Conservation (phyloP, 2,888 invertebrate genomes). For the Diarsia rubi region DNA sequence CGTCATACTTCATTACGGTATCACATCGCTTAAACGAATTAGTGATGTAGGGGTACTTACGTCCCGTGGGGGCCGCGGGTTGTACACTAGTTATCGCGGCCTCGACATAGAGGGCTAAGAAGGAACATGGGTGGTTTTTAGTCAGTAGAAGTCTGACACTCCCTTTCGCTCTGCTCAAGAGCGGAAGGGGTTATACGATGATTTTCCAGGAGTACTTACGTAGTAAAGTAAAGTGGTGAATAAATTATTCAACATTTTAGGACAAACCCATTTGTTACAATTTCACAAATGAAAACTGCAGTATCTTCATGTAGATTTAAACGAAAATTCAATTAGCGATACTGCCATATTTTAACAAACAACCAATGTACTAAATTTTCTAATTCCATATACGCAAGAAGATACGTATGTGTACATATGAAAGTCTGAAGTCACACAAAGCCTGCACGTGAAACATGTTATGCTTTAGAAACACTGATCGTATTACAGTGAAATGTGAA, state of each 20-base stretch:
- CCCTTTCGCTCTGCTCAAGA: no score
- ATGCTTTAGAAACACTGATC: slow-evolving; percentile 26
- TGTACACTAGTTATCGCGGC: no score
- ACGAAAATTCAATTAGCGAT: slow-evolving; percentile 11
- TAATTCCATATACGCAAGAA: not conserved
- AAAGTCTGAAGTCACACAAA: slow-evolving; percentile 25
- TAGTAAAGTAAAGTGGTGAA: not conserved
- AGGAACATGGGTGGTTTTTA: no score
- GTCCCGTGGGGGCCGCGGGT: no score
- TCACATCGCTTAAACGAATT: not conserved
- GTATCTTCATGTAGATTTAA: not conserved
- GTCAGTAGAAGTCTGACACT: no score
- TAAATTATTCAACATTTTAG: not conserved
- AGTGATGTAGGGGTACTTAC: not conserved
- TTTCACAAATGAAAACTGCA: not conserved
- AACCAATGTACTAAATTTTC: not conserved
- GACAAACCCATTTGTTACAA: not conserved
- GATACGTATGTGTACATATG: slow-evolving; percentile 21
- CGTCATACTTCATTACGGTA: not conserved
- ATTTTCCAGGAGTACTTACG: no score
- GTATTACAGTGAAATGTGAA: slow-evolving; percentile 41
- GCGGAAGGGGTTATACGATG: no score
- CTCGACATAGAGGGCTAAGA: no score
- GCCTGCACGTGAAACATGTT: slow-evolving; percentile 40
- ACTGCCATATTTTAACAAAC: not conserved